phyloP scores from a whole-genome alignment of 2,888 invertebrate genomes.

The Arctia plantaginis region DNA sequence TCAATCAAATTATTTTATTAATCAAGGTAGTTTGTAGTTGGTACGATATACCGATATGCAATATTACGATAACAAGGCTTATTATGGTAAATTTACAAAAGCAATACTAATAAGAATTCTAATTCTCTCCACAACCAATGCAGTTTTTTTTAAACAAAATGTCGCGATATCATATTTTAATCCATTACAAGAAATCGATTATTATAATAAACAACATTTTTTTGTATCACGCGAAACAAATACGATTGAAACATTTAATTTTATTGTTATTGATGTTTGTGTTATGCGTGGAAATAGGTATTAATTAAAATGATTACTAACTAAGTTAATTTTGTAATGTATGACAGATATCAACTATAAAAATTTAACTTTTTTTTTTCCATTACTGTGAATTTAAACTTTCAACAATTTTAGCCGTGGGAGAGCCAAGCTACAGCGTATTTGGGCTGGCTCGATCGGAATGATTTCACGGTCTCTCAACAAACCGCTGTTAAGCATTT shows the following conservation, averaged over 20 bases:
- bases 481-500: too few species aligned
- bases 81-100: neutral
- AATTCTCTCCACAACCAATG: constrained; percentile 7
- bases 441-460: too few species aligned
- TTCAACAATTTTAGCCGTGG: neutral
- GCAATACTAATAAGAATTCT: neutral
- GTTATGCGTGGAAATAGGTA: constrained; percentile 9
- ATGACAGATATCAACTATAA: neutral
- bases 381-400: neutral
- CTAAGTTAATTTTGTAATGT: neutral
- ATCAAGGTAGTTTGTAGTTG: too few species aligned
- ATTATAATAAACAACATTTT: constrained; percentile 15
- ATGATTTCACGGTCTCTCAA: too few species aligned
- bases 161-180: constrained; percentile 17
- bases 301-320: constrained; percentile 16
- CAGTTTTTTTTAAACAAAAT: constrained; percentile 15
- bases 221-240: constrained; percentile 19
- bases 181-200: constrained; percentile 21
- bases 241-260: constrained; percentile 31
- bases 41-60: too few species aligned
- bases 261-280: constrained; percentile 19
- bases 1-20: too few species aligned
- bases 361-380: neutral
- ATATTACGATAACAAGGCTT: neutral
- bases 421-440: too few species aligned